A percentile compares a stretch with the other conserved stretches of the same genome.
phyloP scores from a whole-genome alignment of 2,113 vertebrate species.

The Eurypyga helias region DNA sequence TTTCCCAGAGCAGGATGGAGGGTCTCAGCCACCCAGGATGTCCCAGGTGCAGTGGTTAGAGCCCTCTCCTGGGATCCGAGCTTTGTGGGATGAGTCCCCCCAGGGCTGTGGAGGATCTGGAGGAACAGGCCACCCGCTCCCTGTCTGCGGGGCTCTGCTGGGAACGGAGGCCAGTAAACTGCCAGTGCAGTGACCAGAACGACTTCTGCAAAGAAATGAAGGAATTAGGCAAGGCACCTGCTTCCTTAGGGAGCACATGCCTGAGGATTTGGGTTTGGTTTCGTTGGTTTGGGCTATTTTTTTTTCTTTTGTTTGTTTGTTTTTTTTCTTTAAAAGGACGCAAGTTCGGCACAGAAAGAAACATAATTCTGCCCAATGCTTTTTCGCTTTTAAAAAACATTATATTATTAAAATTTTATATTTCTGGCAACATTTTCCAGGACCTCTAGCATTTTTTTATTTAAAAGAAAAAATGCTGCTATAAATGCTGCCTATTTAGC shows the following conservation, averaged over 20 bases:
- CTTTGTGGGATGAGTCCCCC: neutral
- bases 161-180: too few species aligned
- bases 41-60: neutral
- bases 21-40: too few species aligned
- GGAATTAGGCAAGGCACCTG: neutral
- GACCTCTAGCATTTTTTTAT: neutral
- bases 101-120: neutral
- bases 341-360: neutral
- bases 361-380: neutral
- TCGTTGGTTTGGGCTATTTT: neutral
- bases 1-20: neutral
- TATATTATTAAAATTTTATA: neutral
- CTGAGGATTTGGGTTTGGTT: neutral
- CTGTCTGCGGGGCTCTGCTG: rapidly evolving
- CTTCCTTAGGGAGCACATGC: neutral
- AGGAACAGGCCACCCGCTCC: rapidly evolving
- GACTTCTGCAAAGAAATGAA: neutral
- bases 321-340: neutral
- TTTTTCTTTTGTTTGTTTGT: neutral
- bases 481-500: neutral
- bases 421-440: neutral
- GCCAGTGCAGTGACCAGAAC: neutral
- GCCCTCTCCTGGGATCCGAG: neutral
- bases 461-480: neutral
- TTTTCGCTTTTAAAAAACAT: neutral